Evolutionary conservation across 2,113 vertebrate genomes (phyloP).

Genomic region (Pelmatolapia mariae): DNA sequence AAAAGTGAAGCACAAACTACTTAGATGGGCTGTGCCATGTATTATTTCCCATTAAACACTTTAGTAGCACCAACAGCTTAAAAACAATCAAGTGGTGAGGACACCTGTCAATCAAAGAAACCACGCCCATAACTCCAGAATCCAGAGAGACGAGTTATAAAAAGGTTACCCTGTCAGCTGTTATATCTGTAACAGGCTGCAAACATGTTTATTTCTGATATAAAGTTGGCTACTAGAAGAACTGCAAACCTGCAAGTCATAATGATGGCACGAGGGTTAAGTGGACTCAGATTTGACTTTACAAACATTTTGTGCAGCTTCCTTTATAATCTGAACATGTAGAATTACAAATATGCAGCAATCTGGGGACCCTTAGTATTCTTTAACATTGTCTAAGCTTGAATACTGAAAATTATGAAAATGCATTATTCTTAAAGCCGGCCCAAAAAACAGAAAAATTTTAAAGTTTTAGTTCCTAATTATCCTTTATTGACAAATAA

Average conservation of each 20-base stretch:
- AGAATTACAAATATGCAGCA: neutral
- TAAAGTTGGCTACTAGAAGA: neutral
- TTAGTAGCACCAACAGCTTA: neutral
- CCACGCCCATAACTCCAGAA: neutral
- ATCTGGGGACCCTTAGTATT: fast-evolving
- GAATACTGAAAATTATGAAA: neutral
- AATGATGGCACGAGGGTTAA: neutral
- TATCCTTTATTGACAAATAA: neutral
- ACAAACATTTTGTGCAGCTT: neutral
- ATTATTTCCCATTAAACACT: neutral
- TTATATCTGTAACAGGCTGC: neutral
- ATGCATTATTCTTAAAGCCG: neutral
- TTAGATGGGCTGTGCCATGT: neutral
- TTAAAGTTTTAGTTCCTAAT: neutral
- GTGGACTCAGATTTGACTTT: neutral
- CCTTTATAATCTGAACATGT: neutral
- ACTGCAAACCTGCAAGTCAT: neutral
- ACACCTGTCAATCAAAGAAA: neutral
- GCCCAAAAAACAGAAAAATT: fast-evolving
- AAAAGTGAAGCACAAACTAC: neutral
- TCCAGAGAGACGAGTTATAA: neutral
- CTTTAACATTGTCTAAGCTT: neutral
- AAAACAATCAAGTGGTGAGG: neutral
- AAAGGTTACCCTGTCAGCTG: neutral
- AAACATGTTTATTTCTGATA: neutral